These are phyloP conservation scores for Dipus sagitta DNA, from an alignment of 2,797 vertebrate species.

Conservation along the genomic window DNA sequence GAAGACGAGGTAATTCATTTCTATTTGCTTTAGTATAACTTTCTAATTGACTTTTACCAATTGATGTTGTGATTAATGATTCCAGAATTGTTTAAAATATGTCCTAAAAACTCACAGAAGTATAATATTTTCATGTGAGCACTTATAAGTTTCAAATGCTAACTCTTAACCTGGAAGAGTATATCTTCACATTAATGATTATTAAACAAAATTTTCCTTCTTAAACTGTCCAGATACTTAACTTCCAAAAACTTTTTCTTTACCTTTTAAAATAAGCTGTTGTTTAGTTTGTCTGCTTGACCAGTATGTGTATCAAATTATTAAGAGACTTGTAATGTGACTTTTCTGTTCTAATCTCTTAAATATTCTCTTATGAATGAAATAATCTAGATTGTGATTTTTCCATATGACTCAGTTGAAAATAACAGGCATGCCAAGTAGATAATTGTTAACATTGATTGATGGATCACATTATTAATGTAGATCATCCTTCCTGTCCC, in stretches of 20 bases:
- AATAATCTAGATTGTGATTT: slow-evolving; percentile 36
- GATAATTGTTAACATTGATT: background rate
- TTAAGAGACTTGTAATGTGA: background rate
- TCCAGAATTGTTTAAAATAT: slow-evolving; percentile 79
- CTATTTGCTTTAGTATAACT: slow-evolving; percentile 88
- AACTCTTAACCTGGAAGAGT: slow-evolving; percentile 79
- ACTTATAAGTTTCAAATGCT: slow-evolving; percentile 74
- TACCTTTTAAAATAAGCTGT: slow-evolving; percentile 66
- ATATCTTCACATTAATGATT: slow-evolving; percentile 78
- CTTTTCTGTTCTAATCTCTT: slow-evolving; percentile 49
- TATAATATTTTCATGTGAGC: slow-evolving; percentile 67
- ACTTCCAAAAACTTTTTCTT: slow-evolving; percentile 26
- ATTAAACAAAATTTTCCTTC: slow-evolving; percentile 71
- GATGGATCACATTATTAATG: background rate
- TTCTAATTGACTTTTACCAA: slow-evolving; percentile 84
- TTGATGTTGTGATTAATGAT: slow-evolving; percentile 83
- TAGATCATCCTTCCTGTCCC: background rate
- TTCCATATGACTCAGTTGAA: slow-evolving; percentile 45
- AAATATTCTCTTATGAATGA: slow-evolving; percentile 39
- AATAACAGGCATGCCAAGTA: background rate
- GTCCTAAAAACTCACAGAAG: slow-evolving; percentile 75
- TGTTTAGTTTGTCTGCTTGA: slow-evolving; percentile 34
- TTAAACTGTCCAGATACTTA: slow-evolving; percentile 62
- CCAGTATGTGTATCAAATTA: slow-evolving; percentile 50
- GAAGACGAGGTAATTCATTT: slow-evolving; percentile 98